A percentile compares a stretch with the other conserved stretches of the same genome.
phyloP scores from a whole-genome alignment of 1,140 invertebrate species.

The Propsilocerus akamusi region DNA sequence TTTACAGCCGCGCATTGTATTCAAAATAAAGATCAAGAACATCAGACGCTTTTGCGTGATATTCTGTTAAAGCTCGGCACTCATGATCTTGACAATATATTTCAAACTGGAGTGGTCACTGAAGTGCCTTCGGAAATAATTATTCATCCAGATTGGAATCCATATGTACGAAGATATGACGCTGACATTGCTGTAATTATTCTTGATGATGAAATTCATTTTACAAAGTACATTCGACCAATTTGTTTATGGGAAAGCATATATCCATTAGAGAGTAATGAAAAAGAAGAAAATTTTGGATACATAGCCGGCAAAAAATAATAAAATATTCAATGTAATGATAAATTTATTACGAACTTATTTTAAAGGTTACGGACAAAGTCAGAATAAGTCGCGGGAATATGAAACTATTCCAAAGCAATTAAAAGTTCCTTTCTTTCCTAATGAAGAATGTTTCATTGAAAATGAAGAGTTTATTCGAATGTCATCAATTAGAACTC shows the following conservation, averaged over 20 bases:
- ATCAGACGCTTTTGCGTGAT: neutral
- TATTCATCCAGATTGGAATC: neutral
- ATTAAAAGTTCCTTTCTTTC: neutral
- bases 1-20: neutral
- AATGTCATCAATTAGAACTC: neutral
- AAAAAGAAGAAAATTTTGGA: too few relatives aligned
- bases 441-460: neutral
- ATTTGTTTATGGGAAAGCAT: neutral
- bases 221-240: neutral
- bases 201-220: neutral
- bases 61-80: neutral
- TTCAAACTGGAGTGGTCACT: neutral
- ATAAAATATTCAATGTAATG: too few relatives aligned
- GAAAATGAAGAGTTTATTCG: neutral
- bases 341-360: too few relatives aligned
- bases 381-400: neutral
- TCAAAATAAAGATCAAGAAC: neutral
- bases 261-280: neutral
- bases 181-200: neutral
- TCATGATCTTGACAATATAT: neutral
- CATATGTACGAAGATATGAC: neutral
- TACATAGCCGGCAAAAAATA: too few relatives aligned
- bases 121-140: neutral
- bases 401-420: neutral
- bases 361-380: neutral